These are phyloP conservation scores for Machimus rusticus DNA, from an alignment of 2,888 invertebrate genomes.

Conservation along the genomic window DNA sequence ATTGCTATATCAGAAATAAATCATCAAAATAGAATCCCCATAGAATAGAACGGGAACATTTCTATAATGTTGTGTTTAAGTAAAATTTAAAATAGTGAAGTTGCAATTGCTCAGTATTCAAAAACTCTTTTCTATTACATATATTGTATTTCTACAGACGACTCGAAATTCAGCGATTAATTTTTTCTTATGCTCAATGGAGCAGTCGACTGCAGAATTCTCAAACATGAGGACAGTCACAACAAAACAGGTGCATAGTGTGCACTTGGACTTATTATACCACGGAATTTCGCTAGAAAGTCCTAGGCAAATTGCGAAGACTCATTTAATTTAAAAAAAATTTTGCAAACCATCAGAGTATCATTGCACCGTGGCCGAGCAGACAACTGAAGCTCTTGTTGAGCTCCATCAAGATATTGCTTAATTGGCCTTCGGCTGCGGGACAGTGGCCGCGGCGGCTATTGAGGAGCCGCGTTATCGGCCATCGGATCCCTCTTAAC, in stretches of 20 bases:
- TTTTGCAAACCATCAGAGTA: not conserved
- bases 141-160: too few species aligned
- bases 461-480: conserved; percentile 46
- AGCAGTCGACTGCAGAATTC: too few species aligned
- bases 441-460: not conserved
- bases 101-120: too few species aligned
- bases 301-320: not conserved
- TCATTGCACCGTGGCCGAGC: not conserved
- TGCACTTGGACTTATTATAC: not conserved
- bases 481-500: conserved; percentile 49
- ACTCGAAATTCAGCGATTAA: too few species aligned
- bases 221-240: too few species aligned
- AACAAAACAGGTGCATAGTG: not conserved
- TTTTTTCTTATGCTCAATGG: too few species aligned
- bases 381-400: conserved; percentile 12
- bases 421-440: not conserved
- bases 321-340: not conserved
- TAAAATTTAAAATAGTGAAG: too few species aligned
- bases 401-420: conserved; percentile 5
- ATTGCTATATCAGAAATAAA: too few species aligned
- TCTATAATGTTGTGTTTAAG: too few species aligned
- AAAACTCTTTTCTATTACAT: too few species aligned
- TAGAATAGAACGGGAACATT: too few species aligned
- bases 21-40: too few species aligned
- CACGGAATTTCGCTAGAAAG: not conserved